Evolutionary conservation across 1,140 invertebrate genomes (phyloP).

Genomic region (Lasaia peninsularis): DNA sequence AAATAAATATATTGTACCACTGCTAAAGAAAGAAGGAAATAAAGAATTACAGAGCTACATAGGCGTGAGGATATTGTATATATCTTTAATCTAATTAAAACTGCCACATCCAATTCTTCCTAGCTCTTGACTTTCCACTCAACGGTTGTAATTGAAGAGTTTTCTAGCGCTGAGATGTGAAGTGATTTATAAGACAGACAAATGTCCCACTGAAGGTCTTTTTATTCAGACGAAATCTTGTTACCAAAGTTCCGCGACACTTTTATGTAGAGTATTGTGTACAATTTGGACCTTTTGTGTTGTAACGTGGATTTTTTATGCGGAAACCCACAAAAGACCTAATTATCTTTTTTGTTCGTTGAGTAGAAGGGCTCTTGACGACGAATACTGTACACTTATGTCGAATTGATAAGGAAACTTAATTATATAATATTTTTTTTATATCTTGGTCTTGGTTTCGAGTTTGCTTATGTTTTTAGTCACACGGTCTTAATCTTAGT

Average conservation of each 20-base stretch:
- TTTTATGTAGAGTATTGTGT: constrained; percentile 16
- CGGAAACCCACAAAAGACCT: neutral
- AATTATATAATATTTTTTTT: too few species aligned
- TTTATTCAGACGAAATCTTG: constrained; percentile 48
- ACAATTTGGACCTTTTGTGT: constrained; percentile 3
- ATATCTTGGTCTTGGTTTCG: too few species aligned
- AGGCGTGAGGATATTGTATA: too few species aligned
- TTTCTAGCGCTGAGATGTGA: constrained; percentile 54
- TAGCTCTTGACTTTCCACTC: constrained; percentile 36
- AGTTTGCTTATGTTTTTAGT: too few species aligned
- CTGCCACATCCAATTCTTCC: constrained; percentile 31
- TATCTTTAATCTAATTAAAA: too few species aligned
- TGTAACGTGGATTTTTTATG: neutral
- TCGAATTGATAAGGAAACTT: too few species aligned
- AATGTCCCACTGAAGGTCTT: constrained; percentile 51
- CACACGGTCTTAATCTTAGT: too few species aligned
- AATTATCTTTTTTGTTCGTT: neutral
- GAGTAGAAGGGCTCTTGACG: neutral
- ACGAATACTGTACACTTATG: too few species aligned
- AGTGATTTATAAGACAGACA: constrained; percentile 68
- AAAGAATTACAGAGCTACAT: too few species aligned
- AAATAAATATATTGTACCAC: too few species aligned
- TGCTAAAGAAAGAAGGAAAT: too few species aligned
- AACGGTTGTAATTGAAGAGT: constrained; percentile 68
- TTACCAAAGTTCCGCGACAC: constrained; percentile 34